These are phyloP conservation scores for Cichladusa arquata DNA, from an alignment of 2,113 vertebrate species.

Conservation along the genomic window DNA sequence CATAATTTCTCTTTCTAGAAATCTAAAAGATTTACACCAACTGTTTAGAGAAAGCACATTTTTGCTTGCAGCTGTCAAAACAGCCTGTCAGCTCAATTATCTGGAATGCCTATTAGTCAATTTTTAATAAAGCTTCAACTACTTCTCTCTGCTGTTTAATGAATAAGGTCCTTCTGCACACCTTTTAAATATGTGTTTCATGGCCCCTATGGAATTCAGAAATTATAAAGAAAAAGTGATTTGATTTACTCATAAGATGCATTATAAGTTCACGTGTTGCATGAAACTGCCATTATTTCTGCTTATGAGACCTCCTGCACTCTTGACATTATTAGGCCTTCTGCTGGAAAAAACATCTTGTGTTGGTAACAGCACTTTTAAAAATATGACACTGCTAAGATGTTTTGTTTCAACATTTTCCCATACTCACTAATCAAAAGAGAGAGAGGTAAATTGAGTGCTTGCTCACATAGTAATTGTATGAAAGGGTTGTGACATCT, in stretches of 20 bases:
- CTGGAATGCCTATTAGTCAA: constrained; percentile 73
- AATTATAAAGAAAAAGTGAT: constrained; percentile 62
- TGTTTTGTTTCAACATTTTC: background rate
- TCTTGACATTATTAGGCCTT: background rate
- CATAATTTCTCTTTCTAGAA: constrained; percentile 69
- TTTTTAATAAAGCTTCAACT: constrained; percentile 78
- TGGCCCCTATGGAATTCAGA: constrained; percentile 54
- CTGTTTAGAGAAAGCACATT: constrained; percentile 69
- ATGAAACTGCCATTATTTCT: constrained; percentile 19
- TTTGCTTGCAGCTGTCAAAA: constrained; percentile 78
- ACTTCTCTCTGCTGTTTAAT: constrained; percentile 69
- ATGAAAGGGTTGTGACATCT: background rate
- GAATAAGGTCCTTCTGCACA: constrained; percentile 65
- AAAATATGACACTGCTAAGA: background rate
- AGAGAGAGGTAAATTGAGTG: background rate
- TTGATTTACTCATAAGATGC: constrained; percentile 63
- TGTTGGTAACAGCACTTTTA: background rate
- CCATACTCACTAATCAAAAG: background rate
- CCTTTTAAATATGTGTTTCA: constrained; percentile 71
- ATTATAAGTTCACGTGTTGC: constrained; percentile 42
- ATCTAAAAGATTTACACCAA: constrained; percentile 73
- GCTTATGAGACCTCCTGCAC: background rate
- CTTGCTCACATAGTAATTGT: background rate
- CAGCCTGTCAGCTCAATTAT: constrained; percentile 80
- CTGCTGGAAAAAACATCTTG: background rate